Evolutionary conservation across 2,888 invertebrate species (phyloP).

Genomic region (Odiellus spinosus): DNA sequence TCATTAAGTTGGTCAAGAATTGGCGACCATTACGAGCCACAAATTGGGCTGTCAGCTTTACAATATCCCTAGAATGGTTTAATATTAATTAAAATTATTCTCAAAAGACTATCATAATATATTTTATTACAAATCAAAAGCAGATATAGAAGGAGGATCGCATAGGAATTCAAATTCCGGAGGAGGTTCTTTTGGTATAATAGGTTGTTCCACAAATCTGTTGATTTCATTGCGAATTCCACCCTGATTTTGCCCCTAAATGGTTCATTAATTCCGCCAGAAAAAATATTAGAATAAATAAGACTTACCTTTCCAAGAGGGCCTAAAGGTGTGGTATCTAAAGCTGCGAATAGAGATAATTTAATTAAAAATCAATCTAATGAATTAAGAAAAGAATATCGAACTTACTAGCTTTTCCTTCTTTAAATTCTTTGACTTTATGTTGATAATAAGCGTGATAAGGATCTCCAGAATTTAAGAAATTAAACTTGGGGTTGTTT

Average conservation of each 20-base stretch:
- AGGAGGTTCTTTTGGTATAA: conserved; percentile 80
- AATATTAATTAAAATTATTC: conserved; percentile 69
- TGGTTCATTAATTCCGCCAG: no score
- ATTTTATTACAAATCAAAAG: conserved; percentile 68
- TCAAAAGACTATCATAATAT: conserved; percentile 95
- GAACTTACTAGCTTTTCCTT: conserved; percentile 50
- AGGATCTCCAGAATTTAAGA: conserved; percentile 86
- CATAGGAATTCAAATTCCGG: conserved; percentile 83
- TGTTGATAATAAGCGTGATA: conserved; percentile 99
- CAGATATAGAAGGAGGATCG: conserved; percentile 96
- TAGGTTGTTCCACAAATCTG: conserved; percentile 53
- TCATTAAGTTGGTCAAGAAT: conserved; percentile 95
- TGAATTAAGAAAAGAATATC: not conserved
- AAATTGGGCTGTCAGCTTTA: conserved; percentile 95
- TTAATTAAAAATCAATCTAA: not conserved
- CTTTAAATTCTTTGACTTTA: conserved; percentile 87
- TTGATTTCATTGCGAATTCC: conserved; percentile 7
- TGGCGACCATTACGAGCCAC: conserved; percentile 96
- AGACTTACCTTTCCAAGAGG: no score
- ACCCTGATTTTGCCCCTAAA: no score
- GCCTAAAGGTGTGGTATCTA: no score
- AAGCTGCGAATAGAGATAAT: not conserved
- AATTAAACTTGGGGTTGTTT: conserved; percentile 97
- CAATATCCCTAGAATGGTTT: conserved; percentile 58
- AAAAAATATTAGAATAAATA: no score